Percentiles rank a stretch among this genome's conserved stretches.
Evolutionary conservation across 2,113 vertebrate species (phyloP).

Genomic region (Mellivora capensis): DNA sequence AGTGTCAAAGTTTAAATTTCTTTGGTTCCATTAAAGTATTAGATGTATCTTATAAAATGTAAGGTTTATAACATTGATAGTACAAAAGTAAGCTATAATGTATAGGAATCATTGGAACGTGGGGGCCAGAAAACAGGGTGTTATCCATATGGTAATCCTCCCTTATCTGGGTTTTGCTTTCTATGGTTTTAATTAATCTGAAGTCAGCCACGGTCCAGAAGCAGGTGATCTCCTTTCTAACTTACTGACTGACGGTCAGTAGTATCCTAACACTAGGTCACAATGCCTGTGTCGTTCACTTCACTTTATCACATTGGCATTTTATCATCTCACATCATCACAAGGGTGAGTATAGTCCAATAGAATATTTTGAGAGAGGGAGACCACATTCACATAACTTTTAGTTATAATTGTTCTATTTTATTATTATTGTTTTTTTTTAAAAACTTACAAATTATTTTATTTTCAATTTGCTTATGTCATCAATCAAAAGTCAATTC

Average conservation of each 20-base stretch:
- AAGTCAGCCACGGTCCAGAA: neutral
- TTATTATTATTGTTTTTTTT: too few species aligned
- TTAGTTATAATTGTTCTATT: neutral
- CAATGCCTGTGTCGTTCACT: neutral
- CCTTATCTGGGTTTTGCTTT: neutral
- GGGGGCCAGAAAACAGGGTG: neutral
- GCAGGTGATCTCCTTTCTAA: neutral
- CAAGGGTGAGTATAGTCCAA: neutral
- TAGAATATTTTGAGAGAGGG: neutral
- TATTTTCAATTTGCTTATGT: too few species aligned
- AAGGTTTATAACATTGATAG: neutral
- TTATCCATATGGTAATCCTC: neutral
- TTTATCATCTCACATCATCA: neutral
- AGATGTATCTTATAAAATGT: neutral
- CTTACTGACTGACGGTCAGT: neutral
- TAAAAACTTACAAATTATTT: too few species aligned
- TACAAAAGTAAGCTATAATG: neutral
- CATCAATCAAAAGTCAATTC: too few species aligned
- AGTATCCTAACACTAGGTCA: neutral
- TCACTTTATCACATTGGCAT: neutral
- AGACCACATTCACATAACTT: neutral
- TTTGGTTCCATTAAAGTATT: neutral
- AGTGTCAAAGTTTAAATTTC: constrained; percentile 19
- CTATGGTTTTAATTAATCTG: neutral
- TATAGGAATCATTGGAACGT: neutral